Conservation (phyloP, 2,888 invertebrate genomes). For the Metellina segmentata region DNA sequence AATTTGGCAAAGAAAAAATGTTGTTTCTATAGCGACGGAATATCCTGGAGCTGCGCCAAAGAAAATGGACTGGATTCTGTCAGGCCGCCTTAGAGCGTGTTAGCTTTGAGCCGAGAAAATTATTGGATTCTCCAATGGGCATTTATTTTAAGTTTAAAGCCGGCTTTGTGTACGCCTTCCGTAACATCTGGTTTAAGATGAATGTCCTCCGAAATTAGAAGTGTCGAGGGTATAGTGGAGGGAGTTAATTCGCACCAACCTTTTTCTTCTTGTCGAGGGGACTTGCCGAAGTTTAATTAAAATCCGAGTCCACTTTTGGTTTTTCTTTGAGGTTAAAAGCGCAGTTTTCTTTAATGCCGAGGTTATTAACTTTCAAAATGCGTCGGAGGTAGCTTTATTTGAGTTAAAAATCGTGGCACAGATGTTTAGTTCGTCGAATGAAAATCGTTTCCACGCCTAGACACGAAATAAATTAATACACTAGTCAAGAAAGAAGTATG, state of each 20-base stretch:
- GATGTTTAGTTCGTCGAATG: not conserved
- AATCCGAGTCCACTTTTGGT: not conserved
- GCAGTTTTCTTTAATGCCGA: not conserved
- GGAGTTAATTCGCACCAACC: not conserved
- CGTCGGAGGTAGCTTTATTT: not conserved
- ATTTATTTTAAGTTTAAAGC: conserved; percentile 11
- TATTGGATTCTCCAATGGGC: conserved; percentile 9
- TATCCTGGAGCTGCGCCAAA: conserved; percentile 29
- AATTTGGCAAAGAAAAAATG: conserved; percentile 29
- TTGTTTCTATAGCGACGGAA: not conserved
- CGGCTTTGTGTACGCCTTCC: not conserved
- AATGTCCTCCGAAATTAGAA: conserved; percentile 14
- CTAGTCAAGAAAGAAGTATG: too few species aligned
- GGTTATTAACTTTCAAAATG: not conserved
- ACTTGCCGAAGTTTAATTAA: not conserved
- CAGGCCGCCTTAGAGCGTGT: not conserved
- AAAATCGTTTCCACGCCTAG: not conserved
- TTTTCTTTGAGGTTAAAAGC: not conserved
- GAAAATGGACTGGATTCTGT: conserved; percentile 2
- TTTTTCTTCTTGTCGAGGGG: not conserved
- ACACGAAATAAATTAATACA: too few species aligned
- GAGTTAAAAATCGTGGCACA: not conserved
- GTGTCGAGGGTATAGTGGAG: not conserved
- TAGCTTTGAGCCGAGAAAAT: conserved; percentile 4
- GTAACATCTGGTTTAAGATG: conserved; percentile 4